These are phyloP conservation scores for Odontamblyopus lacepedii DNA, from an alignment of 2,797 vertebrate genomes.

Conservation along the genomic window DNA sequence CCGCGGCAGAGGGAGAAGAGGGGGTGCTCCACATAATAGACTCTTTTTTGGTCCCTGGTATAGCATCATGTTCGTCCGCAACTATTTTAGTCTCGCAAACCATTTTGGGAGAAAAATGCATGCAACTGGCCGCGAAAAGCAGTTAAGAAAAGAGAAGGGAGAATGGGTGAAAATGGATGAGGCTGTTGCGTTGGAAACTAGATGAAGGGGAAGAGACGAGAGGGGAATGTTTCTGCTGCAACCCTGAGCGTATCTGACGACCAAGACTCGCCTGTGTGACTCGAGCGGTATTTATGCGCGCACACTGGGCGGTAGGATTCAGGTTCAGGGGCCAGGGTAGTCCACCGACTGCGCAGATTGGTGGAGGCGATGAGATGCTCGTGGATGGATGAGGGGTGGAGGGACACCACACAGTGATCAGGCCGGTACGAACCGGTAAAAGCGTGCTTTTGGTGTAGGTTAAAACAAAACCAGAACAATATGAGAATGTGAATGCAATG, in stretches of 20 bases:
- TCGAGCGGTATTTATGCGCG: slow-evolving; percentile 88
- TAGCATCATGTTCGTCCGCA: slow-evolving; percentile 91
- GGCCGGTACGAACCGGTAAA: slow-evolving; percentile 37
- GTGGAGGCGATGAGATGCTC: slow-evolving; percentile 74
- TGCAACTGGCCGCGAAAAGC: slow-evolving; percentile 81
- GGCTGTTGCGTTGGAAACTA: slow-evolving; percentile 64
- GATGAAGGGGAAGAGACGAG: slow-evolving; percentile 66
- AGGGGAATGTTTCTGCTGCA: slow-evolving; percentile 76
- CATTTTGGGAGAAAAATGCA: slow-evolving; percentile 97
- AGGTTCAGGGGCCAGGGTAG: slow-evolving; percentile 82
- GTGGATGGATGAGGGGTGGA: slow-evolving; percentile 63
- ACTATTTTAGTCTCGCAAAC: slow-evolving; percentile 99
- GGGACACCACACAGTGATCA: slow-evolving; percentile 46
- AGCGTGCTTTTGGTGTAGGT: slow-evolving; percentile 47
- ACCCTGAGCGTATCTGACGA: slow-evolving; percentile 82
- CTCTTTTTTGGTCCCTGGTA: slow-evolving; percentile 89
- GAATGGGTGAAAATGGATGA: slow-evolving; percentile 48
- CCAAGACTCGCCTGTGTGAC: slow-evolving; percentile 83
- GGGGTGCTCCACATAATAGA: slow-evolving; percentile 88
- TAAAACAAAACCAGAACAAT: slow-evolving; percentile 22
- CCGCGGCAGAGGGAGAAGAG: slow-evolving; percentile 55
- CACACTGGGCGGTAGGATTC: slow-evolving; percentile 74
- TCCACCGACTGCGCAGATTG: slow-evolving; percentile 82
- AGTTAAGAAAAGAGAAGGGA: slow-evolving; percentile 34
- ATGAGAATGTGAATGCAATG: slow-evolving; percentile 14